phyloP scores from a whole-genome alignment of 2,888 invertebrate species.

The Euplexia lucipara region DNA sequence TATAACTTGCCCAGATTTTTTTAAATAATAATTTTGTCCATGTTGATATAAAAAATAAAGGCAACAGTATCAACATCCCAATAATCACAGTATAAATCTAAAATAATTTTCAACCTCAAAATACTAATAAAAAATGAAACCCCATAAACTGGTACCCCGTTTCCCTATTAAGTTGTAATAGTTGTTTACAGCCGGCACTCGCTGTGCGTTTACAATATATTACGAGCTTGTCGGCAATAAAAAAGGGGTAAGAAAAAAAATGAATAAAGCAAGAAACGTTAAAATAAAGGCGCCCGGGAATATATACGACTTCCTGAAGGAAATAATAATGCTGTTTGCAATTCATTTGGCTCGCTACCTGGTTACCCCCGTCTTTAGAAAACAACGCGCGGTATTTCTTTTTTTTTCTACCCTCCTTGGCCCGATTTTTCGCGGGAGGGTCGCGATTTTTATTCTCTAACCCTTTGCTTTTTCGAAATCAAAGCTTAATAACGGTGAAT shows the following conservation, averaged over 20 bases:
- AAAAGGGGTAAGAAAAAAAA: constrained; percentile 88
- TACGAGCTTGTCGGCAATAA: constrained; percentile 89
- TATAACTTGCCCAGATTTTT: too few relatives aligned
- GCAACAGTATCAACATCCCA: background rate
- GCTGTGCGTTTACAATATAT: constrained; percentile 90
- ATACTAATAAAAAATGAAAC: constrained; percentile 62
- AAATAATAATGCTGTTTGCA: constrained; percentile 92
- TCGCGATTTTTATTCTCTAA: constrained; percentile 85
- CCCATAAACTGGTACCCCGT: constrained; percentile 71
- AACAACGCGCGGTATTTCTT: constrained; percentile 85
- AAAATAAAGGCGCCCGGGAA: constrained; percentile 89
- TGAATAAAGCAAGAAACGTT: constrained; percentile 88
- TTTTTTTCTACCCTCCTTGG: constrained; percentile 76
- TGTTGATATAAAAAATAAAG: too few relatives aligned
- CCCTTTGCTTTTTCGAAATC: constrained; percentile 87
- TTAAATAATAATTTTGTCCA: too few relatives aligned
- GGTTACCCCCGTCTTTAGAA: constrained; percentile 87
- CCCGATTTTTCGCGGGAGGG: constrained; percentile 84
- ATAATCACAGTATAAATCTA: constrained; percentile 23
- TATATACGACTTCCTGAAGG: constrained; percentile 91
- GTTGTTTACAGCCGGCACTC: constrained; percentile 89
- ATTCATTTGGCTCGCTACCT: constrained; percentile 91
- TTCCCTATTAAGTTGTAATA: constrained; percentile 88
- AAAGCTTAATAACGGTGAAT: constrained; percentile 81
- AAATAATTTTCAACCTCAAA: constrained; percentile 46